Conservation (phyloP, 2,113 vertebrate genomes). For the Tautogolabrus adspersus region DNA sequence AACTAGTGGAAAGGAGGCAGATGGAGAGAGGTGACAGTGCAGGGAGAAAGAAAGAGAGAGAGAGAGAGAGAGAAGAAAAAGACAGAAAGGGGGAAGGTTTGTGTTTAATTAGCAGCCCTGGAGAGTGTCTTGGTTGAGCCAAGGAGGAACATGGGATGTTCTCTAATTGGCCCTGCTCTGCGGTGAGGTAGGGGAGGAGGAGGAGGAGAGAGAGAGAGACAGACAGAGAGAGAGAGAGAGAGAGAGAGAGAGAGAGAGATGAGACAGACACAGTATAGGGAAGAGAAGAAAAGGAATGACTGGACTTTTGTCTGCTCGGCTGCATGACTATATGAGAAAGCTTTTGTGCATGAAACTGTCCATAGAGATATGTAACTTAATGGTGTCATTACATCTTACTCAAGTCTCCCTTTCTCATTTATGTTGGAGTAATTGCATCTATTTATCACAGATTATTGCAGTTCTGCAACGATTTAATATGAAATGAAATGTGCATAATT, state of each 20-base stretch:
- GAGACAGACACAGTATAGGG: conserved; percentile 23
- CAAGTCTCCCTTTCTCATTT: background rate
- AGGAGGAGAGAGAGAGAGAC: conserved; percentile 17
- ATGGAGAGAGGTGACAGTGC: conserved; percentile 69
- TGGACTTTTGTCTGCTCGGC: conserved; percentile 55
- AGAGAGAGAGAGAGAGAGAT: conserved; percentile 26
- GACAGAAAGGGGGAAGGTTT: conserved; percentile 63
- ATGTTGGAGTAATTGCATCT: background rate
- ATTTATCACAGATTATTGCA: background rate
- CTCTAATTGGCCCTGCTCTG: conserved; percentile 82
- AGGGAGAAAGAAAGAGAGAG: conserved; percentile 15
- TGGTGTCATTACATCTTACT: conserved; percentile 9
- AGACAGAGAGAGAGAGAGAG: conserved; percentile 21
- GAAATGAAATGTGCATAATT: background rate
- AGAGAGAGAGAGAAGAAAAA: conserved; percentile 28
- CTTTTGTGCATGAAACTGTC: conserved; percentile 27
- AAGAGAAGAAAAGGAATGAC: conserved; percentile 39
- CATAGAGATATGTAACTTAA: conserved; percentile 10
- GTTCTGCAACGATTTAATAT: background rate
- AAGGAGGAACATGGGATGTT: conserved; percentile 77
- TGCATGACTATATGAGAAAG: conserved; percentile 24
- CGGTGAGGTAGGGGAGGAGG: conserved; percentile 39
- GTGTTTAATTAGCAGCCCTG: conserved; percentile 83
- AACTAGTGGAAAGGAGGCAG: conserved; percentile 34
- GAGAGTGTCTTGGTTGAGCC: conserved; percentile 78